Evolutionary conservation across 37 sponge, comb jelly and placozoan species (phyloP).

Genomic region (Haliclona indistincta): DNA sequence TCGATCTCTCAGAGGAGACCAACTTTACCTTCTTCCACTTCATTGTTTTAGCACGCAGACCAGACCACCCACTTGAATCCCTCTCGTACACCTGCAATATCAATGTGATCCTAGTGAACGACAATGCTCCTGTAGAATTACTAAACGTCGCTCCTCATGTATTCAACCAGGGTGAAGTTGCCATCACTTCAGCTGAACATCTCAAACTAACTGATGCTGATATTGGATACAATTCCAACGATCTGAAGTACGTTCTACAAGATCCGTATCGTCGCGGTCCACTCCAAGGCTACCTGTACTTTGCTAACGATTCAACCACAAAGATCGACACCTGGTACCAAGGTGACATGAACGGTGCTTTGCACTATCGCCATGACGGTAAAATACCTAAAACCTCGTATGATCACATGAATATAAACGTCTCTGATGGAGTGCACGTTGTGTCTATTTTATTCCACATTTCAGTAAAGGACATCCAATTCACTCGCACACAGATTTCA

Average conservation of each 20-base stretch:
- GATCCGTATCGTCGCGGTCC: no score
- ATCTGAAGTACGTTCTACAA: slow-evolving; percentile 17
- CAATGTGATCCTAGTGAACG: slow-evolving; percentile 39
- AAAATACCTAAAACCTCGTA: no score
- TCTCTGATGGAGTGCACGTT: no score
- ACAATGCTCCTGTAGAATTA: slow-evolving; percentile 20
- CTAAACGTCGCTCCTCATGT: background rate
- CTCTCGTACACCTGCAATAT: no score
- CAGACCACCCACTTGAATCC: background rate
- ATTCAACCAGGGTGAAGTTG: slow-evolving; percentile 10
- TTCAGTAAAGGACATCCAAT: no score
- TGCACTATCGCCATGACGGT: no score
- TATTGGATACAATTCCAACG: background rate
- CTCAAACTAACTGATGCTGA: slow-evolving; percentile 37
- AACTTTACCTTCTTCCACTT: slow-evolving; percentile 49
- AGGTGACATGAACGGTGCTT: no score
- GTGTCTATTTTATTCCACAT: no score
- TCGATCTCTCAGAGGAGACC: slow-evolving; percentile 14
- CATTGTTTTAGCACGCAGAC: background rate
- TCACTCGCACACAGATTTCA: no score
- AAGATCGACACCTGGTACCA: no score
- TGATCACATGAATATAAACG: no score
- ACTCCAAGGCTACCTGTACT: slow-evolving; percentile 39
- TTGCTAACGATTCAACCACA: slow-evolving; percentile 4
- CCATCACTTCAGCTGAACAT: background rate